Conservation (phyloP, 2,888 invertebrate species). For the Ophioninae sp. region DNA sequence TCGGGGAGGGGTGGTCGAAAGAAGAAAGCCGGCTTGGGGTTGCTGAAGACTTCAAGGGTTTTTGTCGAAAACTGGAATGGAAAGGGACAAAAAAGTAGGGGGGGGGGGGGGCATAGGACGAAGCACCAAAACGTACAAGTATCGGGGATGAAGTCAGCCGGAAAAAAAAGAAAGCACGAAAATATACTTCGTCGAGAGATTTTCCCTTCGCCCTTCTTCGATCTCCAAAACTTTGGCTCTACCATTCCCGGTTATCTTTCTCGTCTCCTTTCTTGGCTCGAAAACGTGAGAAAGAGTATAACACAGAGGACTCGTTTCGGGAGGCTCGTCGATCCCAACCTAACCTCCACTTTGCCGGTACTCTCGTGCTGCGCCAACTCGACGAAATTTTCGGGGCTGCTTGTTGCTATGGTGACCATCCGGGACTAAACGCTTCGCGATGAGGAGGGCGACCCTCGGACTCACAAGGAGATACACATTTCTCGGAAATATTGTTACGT, state of each 20-base stretch:
- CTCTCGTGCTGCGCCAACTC: constrained; percentile 58
- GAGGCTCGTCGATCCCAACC: constrained; percentile 46
- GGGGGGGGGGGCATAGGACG: constrained; percentile 31
- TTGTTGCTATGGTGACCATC: constrained; percentile 80
- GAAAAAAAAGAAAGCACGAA: constrained; percentile 33
- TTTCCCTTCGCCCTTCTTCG: constrained; percentile 47
- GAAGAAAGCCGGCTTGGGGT: constrained; percentile 24
- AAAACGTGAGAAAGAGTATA: constrained; percentile 44
- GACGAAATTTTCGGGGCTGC: constrained; percentile 78
- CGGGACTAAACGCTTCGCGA: constrained; percentile 77
- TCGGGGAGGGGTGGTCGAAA: constrained; percentile 32
- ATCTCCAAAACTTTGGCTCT: constrained; percentile 41
- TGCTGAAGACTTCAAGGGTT: constrained; percentile 28
- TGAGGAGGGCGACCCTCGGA: constrained; percentile 66
- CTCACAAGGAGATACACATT: constrained; percentile 68
- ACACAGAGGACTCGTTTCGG: constrained; percentile 15
- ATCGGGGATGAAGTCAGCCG: constrained; percentile 41
- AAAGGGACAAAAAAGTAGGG: constrained; percentile 44
- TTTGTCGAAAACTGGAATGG: constrained; percentile 37
- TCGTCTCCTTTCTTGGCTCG: not conserved
- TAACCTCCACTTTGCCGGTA: constrained; percentile 52
- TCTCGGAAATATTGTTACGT: constrained; percentile 68
- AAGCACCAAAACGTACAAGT: constrained; percentile 46
- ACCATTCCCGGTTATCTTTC: constrained; percentile 32
- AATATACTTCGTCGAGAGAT: constrained; percentile 47